These are phyloP conservation scores for Vandiemenella viatica DNA, from an alignment of 2,888 invertebrate species.

Conservation along the genomic window DNA sequence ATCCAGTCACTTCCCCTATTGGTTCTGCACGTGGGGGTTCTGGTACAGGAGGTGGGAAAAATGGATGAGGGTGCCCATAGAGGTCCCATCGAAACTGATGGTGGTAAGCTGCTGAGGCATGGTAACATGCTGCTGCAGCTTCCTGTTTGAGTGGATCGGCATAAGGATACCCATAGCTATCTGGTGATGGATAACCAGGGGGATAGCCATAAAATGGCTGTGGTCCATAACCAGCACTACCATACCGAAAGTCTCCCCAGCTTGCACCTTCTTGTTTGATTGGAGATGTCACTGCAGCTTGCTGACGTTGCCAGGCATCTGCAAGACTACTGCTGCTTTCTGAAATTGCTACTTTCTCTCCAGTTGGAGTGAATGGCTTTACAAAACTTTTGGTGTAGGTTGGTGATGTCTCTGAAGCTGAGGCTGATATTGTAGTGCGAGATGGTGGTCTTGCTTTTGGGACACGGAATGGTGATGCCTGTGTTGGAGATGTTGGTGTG, in stretches of 20 bases:
- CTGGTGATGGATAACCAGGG: conserved; percentile 7
- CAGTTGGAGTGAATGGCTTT: conserved; percentile 46
- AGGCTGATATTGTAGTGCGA: conserved; percentile 21
- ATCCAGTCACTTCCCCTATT: conserved; percentile 64
- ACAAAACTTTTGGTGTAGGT: conserved; percentile 29
- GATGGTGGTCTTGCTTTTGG: conserved; percentile 50
- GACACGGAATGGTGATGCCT: conserved; percentile 41
- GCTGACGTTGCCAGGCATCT: background rate
- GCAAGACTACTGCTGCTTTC: background rate
- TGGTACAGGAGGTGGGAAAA: conserved; percentile 29
- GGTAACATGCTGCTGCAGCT: conserved; percentile 14
- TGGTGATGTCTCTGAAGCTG: conserved; percentile 4
- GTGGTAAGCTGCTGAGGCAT: conserved; percentile 8
- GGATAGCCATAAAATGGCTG: conserved; percentile 10
- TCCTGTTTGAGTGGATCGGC: conserved; percentile 11
- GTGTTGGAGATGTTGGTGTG: conserved; percentile 15
- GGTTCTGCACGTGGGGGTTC: conserved; percentile 53
- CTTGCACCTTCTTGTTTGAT: background rate
- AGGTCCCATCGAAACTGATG: conserved; percentile 27
- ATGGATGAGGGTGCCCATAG: conserved; percentile 26
- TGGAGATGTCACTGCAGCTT: background rate
- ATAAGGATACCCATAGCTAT: background rate
- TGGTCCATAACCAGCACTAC: background rate
- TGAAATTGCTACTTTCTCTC: conserved; percentile 23
- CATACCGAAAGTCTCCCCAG: too few relatives aligned